Evolutionary conservation across 2,113 vertebrate genomes (phyloP).

Genomic region (Arenaria interpres): DNA sequence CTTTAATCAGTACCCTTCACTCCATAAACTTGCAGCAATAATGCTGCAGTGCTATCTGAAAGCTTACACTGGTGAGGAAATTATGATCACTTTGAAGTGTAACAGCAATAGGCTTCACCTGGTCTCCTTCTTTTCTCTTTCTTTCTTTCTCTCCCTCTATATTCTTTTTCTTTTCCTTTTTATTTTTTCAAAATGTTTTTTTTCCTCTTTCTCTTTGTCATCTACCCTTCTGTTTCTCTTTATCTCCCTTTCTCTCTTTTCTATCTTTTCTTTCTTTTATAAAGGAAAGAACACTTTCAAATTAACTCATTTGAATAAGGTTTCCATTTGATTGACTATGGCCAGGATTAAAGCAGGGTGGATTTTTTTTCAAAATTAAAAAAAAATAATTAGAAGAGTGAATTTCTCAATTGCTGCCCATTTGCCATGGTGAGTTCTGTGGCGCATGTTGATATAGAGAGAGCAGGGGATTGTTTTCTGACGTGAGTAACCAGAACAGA

Average conservation of each 20-base stretch:
- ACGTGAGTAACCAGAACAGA: slow-evolving; percentile 62
- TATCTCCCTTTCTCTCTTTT: background rate
- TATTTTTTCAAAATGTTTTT: background rate
- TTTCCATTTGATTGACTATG: slow-evolving; percentile 17
- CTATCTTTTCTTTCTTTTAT: background rate
- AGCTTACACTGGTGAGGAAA: background rate
- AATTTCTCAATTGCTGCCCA: background rate
- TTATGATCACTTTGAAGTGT: background rate
- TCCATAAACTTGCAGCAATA: background rate
- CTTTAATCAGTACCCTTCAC: background rate
- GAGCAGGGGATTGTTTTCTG: slow-evolving; percentile 29
- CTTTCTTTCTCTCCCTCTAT: background rate
- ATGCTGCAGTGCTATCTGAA: background rate
- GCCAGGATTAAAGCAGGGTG: slow-evolving; percentile 29
- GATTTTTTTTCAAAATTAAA: background rate
- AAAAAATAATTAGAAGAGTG: background rate
- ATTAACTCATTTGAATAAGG: slow-evolving; percentile 26
- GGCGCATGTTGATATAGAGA: background rate
- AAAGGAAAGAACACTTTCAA: background rate
- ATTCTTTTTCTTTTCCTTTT: background rate
- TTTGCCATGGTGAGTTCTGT: slow-evolving; percentile 27
- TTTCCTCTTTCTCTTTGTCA: background rate
- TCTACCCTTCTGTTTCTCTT: background rate
- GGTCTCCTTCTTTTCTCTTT: background rate
- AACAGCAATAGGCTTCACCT: background rate